Base-by-base conservation (phyloP, 2,888 invertebrate species). In the Calliopum simillimum region DNA sequence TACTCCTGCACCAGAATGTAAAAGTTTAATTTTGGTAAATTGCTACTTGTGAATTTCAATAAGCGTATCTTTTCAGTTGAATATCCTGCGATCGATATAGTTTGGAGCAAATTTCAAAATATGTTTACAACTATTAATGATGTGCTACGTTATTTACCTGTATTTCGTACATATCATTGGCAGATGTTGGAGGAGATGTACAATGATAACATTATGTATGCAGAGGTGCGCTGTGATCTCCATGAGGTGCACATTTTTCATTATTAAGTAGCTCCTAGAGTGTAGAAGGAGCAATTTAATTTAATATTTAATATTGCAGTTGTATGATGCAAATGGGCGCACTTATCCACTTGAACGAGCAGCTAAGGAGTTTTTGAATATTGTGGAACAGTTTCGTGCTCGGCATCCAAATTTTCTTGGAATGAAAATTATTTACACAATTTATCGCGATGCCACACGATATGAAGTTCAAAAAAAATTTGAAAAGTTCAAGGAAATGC, bases 201-300 rank as follows among this genome's bases (percentile, higher is more conserved):
- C 73, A 85, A 88, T 0, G 92, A 92, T 77, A 91, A 91, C 74
- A 86, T 92, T 0, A 86, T 89, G 81, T 91, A 91, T 74, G 80
- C 89, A 0, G 92, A 92, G 80, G 74, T 91, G 6, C 86, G 92
- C 56, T 72, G 80, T 11, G 75, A 79, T 23, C 75, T 83, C 6
- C 74, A 75, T 16, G 75, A 74, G 75, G 85, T 85, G 12, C n/a
- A n/a, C n/a, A n/a, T n/a, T 65, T 0, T 12, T 4, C 64, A 56
- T 2, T 21, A n/a, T n/a, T n/a, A n/a, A n/a, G n/a, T n/a, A 56
- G 23, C n/a, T 56, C 13, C 19, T 33, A 3, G 8, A 33, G n/a
- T n/a, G n/a, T n/a, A 33, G 33, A 33, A 6, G 8, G 12, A 41
- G 4, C 14, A 12, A 6, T 43, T 47, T 44, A n/a, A 33, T 49